These are phyloP conservation scores for Ctenosaura bakeri DNA, from an alignment of 2,797 vertebrate species.

Conservation along the genomic window DNA sequence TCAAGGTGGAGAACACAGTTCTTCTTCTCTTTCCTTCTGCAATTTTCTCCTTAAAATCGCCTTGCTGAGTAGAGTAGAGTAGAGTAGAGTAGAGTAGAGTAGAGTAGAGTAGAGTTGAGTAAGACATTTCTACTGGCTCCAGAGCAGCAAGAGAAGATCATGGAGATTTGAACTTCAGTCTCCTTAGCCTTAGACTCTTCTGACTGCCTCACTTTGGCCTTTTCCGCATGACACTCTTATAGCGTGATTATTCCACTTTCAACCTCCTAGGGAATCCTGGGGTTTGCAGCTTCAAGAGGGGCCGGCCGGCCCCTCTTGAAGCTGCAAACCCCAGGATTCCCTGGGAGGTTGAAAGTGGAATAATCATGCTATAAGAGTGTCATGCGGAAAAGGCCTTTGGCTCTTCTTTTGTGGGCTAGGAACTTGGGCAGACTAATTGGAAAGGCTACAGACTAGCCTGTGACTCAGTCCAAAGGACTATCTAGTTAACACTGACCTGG, in stretches of 20 bases:
- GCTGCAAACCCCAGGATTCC: too few relatives aligned
- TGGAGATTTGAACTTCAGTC: neutral
- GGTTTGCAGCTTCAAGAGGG: too few relatives aligned
- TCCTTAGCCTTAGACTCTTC: neutral
- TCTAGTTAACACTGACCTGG: neutral
- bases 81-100: neutral
- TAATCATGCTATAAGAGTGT: too few relatives aligned
- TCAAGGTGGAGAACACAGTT: neutral
- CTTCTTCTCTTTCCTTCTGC: too few relatives aligned
- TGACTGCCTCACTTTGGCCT: neutral
- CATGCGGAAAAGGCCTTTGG: neutral
- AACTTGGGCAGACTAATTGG: neutral
- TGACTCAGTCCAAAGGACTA: neutral
- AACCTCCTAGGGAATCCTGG: too few relatives aligned
- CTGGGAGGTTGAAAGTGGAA: too few relatives aligned
- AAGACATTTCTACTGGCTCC: neutral
- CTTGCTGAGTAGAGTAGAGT: neutral
- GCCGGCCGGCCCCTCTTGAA: too few relatives aligned
- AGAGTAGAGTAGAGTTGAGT: too few relatives aligned
- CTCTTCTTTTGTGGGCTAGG: neutral
- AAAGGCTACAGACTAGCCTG: neutral
- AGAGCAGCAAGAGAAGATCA: neutral
- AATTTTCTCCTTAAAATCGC: neutral
- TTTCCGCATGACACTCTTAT: too few relatives aligned
- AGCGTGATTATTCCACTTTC: too few relatives aligned